Evolutionary conservation across 1,140 invertebrate species (phyloP), one percentile per base, ranked within the genome.

Genomic region (Drosophila watanabei): DNA sequence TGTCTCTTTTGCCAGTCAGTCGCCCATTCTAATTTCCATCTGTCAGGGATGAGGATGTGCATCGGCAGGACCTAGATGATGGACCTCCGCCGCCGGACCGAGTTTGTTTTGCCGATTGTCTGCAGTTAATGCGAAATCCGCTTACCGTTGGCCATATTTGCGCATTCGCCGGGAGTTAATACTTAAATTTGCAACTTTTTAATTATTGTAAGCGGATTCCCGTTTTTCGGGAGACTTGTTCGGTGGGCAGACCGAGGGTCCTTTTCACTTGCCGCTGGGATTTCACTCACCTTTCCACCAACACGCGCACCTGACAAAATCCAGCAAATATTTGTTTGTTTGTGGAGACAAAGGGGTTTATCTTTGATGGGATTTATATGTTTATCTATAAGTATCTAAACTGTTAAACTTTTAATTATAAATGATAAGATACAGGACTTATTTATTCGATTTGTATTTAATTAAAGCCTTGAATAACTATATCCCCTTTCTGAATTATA

Each of bases 171-270:
- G 79, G 69, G 79, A 72, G 69, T 91, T 92, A 92, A 83, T 85
- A 72, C 75, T 85, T 72, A 73, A 88, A 82, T 91, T 91, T 84
- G 87, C 88, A 85, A 91, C 89, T 91, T 91, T 92, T 85, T 89
- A 92, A 92, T 92, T 91, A 86, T 82, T 82, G 68, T 92, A 92
- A 92, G 76, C 89, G 85, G 89, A 89, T 92, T 92, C 77, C 49
- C 66, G 61, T 32, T 63, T 51, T 46, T 46, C 35, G 62, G 57
- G 41, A 69, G 73, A 84, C 82, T 83, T 85, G 82, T 85, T 68
- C 11, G 45, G 35, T 54, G 60, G 48, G 35, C 18, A 71, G 41
- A 20, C 52, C n/a, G 7, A 72, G 43, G n/a, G 49, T 54, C 49
- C 68, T 39, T 69, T 35, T 69, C 64, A 71, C 63, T 54, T 65